Percentiles rank a stretch among this genome's conserved stretches.
Conservation (phyloP, 2,888 invertebrate genomes). For the Ctena decussata region DNA sequence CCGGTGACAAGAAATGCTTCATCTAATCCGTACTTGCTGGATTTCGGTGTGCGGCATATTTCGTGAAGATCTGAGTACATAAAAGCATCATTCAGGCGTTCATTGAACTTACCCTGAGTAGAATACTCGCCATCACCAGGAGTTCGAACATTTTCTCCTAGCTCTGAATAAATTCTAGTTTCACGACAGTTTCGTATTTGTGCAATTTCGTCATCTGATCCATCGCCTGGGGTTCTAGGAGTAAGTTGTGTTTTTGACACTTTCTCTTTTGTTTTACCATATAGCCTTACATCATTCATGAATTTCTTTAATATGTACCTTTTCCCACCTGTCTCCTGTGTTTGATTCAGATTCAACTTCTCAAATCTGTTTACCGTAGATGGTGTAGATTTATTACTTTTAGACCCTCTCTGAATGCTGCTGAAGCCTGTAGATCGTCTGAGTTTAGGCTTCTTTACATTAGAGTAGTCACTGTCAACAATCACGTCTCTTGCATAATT, state of each 20-base stretch:
- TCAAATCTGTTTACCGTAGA: background rate
- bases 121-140: background rate
- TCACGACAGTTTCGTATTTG: background rate
- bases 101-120: background rate
- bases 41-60: background rate
- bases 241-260: background rate
- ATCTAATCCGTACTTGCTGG: background rate
- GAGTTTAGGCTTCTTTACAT: background rate
- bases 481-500: background rate
- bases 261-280: background rate
- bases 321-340: background rate
- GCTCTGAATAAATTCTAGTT: background rate
- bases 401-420: background rate
- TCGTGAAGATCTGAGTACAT: background rate
- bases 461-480: background rate
- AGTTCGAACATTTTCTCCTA: background rate
- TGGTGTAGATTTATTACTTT: background rate
- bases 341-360: background rate
- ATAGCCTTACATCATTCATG: background rate
- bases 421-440: background rate
- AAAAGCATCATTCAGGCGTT: background rate
- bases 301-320: background rate
- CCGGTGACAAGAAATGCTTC: background rate
- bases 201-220: background rate
- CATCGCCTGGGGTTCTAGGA: background rate